Evolutionary conservation across 2,888 invertebrate genomes (phyloP).

Genomic region (Parthenolecanium corni): DNA sequence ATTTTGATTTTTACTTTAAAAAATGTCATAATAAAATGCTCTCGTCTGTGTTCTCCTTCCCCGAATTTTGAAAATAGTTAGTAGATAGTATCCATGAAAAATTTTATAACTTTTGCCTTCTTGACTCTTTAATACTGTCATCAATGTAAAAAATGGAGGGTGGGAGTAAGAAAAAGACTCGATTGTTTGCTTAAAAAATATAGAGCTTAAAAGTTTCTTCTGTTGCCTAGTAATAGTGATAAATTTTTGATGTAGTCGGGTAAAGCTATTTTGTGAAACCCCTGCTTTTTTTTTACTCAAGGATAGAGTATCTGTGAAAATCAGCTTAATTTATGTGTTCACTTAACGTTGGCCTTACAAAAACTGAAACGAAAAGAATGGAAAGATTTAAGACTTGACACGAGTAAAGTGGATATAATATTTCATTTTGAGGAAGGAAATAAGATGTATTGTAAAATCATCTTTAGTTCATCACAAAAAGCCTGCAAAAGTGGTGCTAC

Average conservation of each 20-base stretch:
- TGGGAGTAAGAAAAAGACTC: neutral
- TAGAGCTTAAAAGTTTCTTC: too few relatives aligned
- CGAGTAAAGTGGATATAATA: slow-evolving; percentile 24
- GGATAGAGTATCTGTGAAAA: slow-evolving; percentile 17
- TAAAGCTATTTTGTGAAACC: neutral
- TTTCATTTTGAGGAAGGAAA: slow-evolving; percentile 24
- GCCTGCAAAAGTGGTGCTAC: slow-evolving; percentile 6
- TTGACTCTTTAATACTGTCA: neutral
- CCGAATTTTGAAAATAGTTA: too few relatives aligned
- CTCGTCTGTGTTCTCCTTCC: too few relatives aligned
- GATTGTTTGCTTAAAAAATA: neutral
- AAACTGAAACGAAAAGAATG: slow-evolving; percentile 13
- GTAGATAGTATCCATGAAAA: too few relatives aligned
- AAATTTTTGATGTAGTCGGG: slow-evolving; percentile 12
- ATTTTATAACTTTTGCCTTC: neutral
- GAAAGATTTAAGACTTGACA: slow-evolving; percentile 24
- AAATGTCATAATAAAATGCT: too few relatives aligned
- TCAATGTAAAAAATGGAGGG: neutral
- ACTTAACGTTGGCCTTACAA: slow-evolving; percentile 9
- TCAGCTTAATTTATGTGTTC: slow-evolving; percentile 25
- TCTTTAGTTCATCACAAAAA: slow-evolving; percentile 24
- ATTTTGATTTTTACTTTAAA: too few relatives aligned
- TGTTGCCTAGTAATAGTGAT: slow-evolving; percentile 1
- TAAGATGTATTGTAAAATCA: slow-evolving; percentile 27
- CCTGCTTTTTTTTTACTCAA: too few relatives aligned